Evolutionary conservation across 2,888 invertebrate species (phyloP), one percentile per base, ranked within the genome.

Genomic region (Mamestra brassicae): DNA sequence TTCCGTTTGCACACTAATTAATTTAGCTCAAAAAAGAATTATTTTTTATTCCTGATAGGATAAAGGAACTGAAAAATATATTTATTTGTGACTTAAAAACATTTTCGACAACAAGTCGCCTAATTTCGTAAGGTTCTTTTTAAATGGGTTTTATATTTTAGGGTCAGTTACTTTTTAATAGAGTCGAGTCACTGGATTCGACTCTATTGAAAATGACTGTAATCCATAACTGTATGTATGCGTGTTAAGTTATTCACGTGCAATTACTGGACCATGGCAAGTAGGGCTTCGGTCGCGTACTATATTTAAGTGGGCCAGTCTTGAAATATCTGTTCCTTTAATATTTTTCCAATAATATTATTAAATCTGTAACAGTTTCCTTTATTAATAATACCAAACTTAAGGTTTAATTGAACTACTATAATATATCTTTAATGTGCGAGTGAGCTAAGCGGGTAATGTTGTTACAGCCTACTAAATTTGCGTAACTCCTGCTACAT

Each of bases 401-500:
- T 52, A 52, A 17, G 17, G 36, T 67, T 76, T 61, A 63, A 73
- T 74, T 61, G 17, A 50, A 58, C 62, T 17, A 54, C 8, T 79
- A 47, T 45, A 76, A 47, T 45, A 76, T 78, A 73, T 81, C 55
- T 71, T 74, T 65, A 65, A 60, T 54, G 74, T 68, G 71, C 54
- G 47, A 65, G 71, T 58, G 61, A 60, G 50, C 74, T 78, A 89
- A 87, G 87, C 86, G 75, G 89, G 89, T 86, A 87, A 83, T 83
- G 81, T 66, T 84, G 92, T 90, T 90, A 90, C 91, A 90, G 87
- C 85, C 90, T 89, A 90, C 77, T 91, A 87, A 89, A 76, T 91
- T 91, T 91, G 87, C 91, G 91, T 87, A 91, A 91, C 85, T 61
- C 3, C 71, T 72, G 76, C 79, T 79, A 85, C 85, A 87, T 86